phyloP scores from a whole-genome alignment of 2,113 vertebrate genomes.

The Sardina pilchardus region DNA sequence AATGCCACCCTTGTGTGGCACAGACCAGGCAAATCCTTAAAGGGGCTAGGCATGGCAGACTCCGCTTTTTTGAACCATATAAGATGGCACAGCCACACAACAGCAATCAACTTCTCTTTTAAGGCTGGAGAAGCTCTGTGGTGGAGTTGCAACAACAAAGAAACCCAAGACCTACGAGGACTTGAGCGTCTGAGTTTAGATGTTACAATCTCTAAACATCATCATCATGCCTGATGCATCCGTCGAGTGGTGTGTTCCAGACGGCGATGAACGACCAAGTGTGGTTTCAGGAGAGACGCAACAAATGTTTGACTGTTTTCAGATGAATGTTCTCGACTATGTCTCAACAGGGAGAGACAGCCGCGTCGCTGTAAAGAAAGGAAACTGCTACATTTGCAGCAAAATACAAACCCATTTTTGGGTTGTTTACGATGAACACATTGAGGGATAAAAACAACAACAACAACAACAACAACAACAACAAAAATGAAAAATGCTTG shows the following conservation, averaged over 20 bases:
- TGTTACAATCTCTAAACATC: not conserved
- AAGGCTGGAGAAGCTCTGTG: not conserved
- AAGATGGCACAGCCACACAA: not conserved
- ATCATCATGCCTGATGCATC: not conserved
- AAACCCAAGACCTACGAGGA: not conserved
- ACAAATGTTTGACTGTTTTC: not conserved
- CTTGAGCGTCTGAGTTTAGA: not conserved
- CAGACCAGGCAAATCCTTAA: not conserved
- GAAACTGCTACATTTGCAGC: not conserved
- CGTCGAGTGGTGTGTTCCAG: not conserved
- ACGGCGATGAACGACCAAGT: not conserved
- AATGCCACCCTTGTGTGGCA: not conserved
- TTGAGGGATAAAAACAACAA: not conserved
- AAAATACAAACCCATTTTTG: not conserved
- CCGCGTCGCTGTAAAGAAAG: not conserved
- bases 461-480: too few species aligned
- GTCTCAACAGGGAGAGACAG: not conserved
- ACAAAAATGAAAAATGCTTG: not conserved
- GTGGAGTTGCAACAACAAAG: not conserved
- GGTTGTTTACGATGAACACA: slow-evolving; percentile 8
- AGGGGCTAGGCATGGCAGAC: not conserved
- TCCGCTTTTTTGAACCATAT: not conserved
- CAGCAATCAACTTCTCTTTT: not conserved
- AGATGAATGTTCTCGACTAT: not conserved
- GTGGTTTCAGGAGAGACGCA: not conserved